These are phyloP conservation scores for Trissolcus japonicus DNA, from an alignment of 2,888 invertebrate species.

Conservation along the genomic window DNA sequence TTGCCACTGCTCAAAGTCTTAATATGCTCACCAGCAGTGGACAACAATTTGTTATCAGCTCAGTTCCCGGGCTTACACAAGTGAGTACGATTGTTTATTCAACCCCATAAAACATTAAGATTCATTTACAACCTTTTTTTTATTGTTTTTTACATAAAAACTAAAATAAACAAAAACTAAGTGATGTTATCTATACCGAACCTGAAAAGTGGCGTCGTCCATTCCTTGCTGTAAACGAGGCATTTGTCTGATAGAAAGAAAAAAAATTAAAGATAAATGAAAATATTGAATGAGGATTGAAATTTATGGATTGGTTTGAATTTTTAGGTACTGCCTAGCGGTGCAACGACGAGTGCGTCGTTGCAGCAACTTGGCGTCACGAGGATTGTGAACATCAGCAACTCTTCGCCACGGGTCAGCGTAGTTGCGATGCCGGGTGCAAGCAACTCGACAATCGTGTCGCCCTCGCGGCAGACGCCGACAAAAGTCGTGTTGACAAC, in stretches of 20 bases:
- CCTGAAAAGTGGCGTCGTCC: slow-evolving; percentile 64
- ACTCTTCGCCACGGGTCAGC: slow-evolving; percentile 68
- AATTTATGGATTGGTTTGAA: background rate
- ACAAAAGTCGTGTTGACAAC: slow-evolving; percentile 73
- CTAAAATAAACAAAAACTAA: background rate
- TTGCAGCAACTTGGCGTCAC: slow-evolving; percentile 77
- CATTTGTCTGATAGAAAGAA: slow-evolving; percentile 73
- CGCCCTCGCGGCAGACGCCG: slow-evolving; percentile 70
- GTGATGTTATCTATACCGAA: slow-evolving; percentile 60
- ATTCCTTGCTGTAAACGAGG: slow-evolving; percentile 66
- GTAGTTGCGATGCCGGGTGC: slow-evolving; percentile 68
- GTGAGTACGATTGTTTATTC: slow-evolving; percentile 65
- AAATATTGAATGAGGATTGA: background rate
- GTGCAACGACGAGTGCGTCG: slow-evolving; percentile 69
- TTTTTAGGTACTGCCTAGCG: slow-evolving; percentile 70
- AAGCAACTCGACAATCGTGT: slow-evolving; percentile 67
- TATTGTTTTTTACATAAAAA: too few relatives aligned
- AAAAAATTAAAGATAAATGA: background rate
- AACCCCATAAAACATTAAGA: background rate
- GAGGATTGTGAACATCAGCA: slow-evolving; percentile 77
- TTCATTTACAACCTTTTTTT: background rate
- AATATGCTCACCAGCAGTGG: slow-evolving; percentile 74
- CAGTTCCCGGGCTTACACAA: slow-evolving; percentile 78
- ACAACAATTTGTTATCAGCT: slow-evolving; percentile 76
- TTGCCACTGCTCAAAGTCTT: slow-evolving; percentile 73